phyloP scores from a whole-genome alignment of 2,888 invertebrate genomes.

The Ligdia adustata region DNA sequence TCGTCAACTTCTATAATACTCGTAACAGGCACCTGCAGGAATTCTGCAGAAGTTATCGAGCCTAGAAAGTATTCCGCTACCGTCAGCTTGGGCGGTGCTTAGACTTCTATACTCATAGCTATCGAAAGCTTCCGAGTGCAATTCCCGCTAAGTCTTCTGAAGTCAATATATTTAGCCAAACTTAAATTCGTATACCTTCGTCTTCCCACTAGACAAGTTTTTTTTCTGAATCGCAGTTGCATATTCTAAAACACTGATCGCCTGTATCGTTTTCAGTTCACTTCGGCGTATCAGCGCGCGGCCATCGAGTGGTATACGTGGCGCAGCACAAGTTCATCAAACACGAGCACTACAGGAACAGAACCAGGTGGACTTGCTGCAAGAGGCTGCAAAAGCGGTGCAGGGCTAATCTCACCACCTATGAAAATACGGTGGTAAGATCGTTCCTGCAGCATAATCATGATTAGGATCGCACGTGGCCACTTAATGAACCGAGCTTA shows the following conservation, averaged over 20 bases:
- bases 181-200: no score
- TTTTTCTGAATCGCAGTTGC: not conserved
- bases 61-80: no score
- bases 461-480: no score
- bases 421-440: conserved; percentile 57
- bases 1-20: no score
- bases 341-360: conserved; percentile 70
- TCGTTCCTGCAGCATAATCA: conserved; percentile 67
- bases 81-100: no score
- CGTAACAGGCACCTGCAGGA: no score
- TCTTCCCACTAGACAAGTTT: not conserved
- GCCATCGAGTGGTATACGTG: conserved; percentile 64
- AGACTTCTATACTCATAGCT: no score
- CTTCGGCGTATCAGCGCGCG: conserved; percentile 69
- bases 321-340: conserved; percentile 69
- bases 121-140: no score
- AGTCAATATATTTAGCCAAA: no score
- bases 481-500: no score
- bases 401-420: conserved; percentile 65
- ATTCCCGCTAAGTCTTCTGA: no score
- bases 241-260: not conserved
- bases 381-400: conserved; percentile 64
- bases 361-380: conserved; percentile 73
- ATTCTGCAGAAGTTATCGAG: no score
- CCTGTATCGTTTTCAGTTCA: conserved; percentile 54